phyloP scores from a whole-genome alignment of 1,140 invertebrate genomes.

The Neotoxoptera formosana region DNA sequence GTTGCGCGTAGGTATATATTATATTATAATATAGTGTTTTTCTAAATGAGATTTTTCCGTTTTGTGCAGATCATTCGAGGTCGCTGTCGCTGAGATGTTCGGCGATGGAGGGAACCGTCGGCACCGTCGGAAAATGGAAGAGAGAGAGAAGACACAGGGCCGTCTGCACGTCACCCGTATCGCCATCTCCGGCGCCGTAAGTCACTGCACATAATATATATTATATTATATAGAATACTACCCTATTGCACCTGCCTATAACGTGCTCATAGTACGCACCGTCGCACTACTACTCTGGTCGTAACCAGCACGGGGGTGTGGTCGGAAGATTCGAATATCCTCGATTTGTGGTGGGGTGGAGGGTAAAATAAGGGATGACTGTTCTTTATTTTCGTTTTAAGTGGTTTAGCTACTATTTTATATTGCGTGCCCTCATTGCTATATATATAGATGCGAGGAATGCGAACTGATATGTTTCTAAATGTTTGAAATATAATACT shows the following conservation, averaged over 20 bases:
- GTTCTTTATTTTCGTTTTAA: no score
- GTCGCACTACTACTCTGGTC: no score
- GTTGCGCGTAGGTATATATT: neutral
- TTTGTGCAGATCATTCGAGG: conserved; percentile 60
- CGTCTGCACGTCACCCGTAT: conserved; percentile 59
- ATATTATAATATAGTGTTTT: neutral
- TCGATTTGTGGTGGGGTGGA: no score
- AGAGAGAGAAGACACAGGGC: conserved; percentile 59
- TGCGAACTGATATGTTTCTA: neutral
- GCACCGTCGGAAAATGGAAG: conserved; percentile 61
- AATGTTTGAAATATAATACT: neutral
- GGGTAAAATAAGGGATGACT: no score
- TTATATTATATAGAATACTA: no score
- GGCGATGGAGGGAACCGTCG: conserved; percentile 48
- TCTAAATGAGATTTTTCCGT: neutral
- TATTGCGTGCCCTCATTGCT: no score
- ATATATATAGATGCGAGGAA: no score
- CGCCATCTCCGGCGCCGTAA: conserved; percentile 45
- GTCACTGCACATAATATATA: neutral
- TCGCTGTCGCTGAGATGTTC: conserved; percentile 60
- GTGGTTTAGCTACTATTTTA: no score
- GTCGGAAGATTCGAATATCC: no score
- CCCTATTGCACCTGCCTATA: no score
- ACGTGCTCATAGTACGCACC: no score
- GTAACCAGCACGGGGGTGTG: no score